Evolutionary conservation across 2,888 invertebrate species (phyloP), one percentile per base, ranked within the genome.

Genomic region (Nezara viridula): DNA sequence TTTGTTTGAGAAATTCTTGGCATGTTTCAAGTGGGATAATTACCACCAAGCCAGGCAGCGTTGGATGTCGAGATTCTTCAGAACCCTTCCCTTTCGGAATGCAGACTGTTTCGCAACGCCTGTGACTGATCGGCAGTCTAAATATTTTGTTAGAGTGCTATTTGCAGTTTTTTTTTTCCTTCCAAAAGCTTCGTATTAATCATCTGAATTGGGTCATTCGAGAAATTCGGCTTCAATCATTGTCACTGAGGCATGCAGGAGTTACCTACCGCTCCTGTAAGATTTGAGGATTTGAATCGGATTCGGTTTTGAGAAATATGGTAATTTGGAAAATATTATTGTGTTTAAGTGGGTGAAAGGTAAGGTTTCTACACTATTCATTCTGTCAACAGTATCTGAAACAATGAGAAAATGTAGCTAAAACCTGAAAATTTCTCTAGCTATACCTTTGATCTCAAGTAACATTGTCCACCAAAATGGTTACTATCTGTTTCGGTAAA

Each of bases 121-220:
- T 44, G 24, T 81, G 81, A 81, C 81, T 81, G 81, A 81, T 81
- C 81, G 44, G 44, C 81, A 37, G 66, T 73, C 66, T 19, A 73
- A 73, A 73, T 73, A 73, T 73, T 73, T 81, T 81, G 24, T 44
- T 81, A 14, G 81, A 44, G 81, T 40, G 44, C 81, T 47, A 40
- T 81, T 47, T n/a, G 44, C n/a, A 24, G 44, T 21, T 37, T 40
- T 37, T 77, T 40, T 81, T 81, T n/a, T 81, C 24, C 7, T 10
- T 12, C 6, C 10, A 9, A 81, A 81, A 44, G 24, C 44, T 47
- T 81, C 9, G n/a, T 73, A 81, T 81, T 44, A 44, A 81, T 81
- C 81, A 81, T 81, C n/a, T 37, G 32, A 73, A 73, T 73, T 73
- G 27, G 66, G 66, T 7, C 66, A 73, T 73, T 37, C 21, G 66